Evolutionary conservation across 2,113 vertebrate genomes (phyloP).

Genomic region (Chloropsis hardwickii): DNA sequence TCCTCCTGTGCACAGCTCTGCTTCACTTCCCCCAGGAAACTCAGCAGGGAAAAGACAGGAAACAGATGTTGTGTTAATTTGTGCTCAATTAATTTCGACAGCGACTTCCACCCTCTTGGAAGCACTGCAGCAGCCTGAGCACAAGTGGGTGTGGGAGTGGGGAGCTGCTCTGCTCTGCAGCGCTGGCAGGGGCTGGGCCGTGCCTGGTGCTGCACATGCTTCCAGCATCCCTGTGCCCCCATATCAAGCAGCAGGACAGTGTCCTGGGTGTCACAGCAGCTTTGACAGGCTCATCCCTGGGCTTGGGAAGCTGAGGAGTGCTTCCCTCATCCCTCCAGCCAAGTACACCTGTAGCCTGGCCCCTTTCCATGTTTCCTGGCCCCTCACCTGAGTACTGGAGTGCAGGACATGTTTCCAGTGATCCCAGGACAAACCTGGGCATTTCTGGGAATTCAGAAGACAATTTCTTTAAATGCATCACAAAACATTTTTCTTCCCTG

Average conservation of each 20-base stretch:
- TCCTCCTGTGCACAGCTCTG: neutral
- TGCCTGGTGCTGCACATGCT: neutral
- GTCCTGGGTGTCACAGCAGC: neutral
- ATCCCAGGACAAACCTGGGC: neutral
- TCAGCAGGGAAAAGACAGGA: slow-evolving; percentile 2
- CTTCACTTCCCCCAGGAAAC: neutral
- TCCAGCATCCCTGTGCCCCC: neutral
- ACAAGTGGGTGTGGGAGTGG: fast-evolving
- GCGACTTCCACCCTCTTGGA: neutral
- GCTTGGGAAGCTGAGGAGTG: neutral
- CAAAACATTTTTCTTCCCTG: neutral
- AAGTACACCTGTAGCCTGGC: neutral
- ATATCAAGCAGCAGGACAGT: fast-evolving
- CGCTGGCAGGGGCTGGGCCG: neutral
- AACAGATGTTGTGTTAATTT: slow-evolving; percentile 42
- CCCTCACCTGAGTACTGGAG: neutral
- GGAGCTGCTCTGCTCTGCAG: neutral
- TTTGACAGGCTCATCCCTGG: fast-evolving
- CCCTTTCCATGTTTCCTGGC: neutral
- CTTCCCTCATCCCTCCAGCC: neutral
- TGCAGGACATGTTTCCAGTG: neutral
- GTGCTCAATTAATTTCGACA: slow-evolving; percentile 20
- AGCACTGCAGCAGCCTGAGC: fast-evolving
- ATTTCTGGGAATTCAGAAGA: neutral
- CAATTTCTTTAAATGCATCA: neutral